Evolutionary conservation across 2,797 vertebrate species (phyloP), one percentile per base, ranked within the genome.

Genomic region (Amniataba percoides): DNA sequence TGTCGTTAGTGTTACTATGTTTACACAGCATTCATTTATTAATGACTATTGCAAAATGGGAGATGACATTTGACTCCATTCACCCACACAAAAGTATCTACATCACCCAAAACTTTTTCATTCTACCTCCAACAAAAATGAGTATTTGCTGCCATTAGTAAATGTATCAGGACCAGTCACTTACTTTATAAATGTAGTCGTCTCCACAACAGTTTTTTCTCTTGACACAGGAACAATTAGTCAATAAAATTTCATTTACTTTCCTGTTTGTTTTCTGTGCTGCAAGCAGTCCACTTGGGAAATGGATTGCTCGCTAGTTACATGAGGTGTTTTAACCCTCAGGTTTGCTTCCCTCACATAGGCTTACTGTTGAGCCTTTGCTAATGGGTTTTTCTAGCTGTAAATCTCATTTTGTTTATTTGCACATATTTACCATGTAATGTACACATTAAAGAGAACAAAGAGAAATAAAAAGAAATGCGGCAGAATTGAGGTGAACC

Each of bases 381-480:
- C 70, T 80, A 72, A 79, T 82, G 56, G 62, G 53, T 77, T 86
- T 46, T 77, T 86, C 73, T 34, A 59, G 27, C 27, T 55, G 19
- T 56, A 42, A 27, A 40, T 59, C 65, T 12, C 16, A 48, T 52
- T 31, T 71, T 45, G 40, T 63, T 73, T 71, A 58, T 74, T 69
- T 59, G 61, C 57, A 66, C 46, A 23, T 58, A 49, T 27, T 49
- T 34, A 19, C 23, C 46, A 25, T 53, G 25, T 51, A 39, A 66
- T 16, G 40, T 34, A 60, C 71, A 76, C 36, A 75, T 39, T 48
- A 48, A 57, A 82, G 49, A 59, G 23, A 72, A 60, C 21, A 79
- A 70, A 67, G 43, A 53, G 13, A 61, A 57, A 71, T 64, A 76
- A 70, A 78, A 62, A 39, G 10, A 43, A 51, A 43, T 45, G 68